Evolutionary conservation across 2,888 invertebrate genomes (phyloP), one percentile per base, ranked within the genome.

Genomic region (Dorcus parallelipipedus): DNA sequence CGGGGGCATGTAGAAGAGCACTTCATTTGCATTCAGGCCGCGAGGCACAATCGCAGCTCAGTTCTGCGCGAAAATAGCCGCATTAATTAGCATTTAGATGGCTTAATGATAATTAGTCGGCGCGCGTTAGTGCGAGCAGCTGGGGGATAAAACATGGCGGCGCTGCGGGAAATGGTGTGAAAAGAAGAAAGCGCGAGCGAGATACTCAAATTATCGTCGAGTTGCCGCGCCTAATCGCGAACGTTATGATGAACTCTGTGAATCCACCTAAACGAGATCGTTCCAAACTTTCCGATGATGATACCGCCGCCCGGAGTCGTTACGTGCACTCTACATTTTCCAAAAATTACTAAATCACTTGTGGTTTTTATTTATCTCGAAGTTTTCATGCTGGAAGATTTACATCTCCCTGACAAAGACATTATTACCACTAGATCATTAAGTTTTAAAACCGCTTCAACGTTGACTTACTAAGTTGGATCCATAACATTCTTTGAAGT

Each of bases 41-140:
- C 71, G 70, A 74, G 76, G 74, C 71, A 69, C 72, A 71, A 76
- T 75, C 75, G 73, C 72, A 68, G 73, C 73, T 70, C 71, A 71
- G 75, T 73, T 73, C 74, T 71, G 70, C 73, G 74, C 76, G 78
- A 79, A 77, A 78, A 79, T 78, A 75, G 77, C 76, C 71, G 76
- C 79, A 80, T 80, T 80, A 81, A 80, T 80, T 80, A 80, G 80
- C 80, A 78, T 80, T 80, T 80, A 80, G 80, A 80, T 80, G 78
- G 79, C 75, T 76, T 78, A 79, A 80, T 78, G 80, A 80, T 80
- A 80, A 80, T 80, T 80, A 80, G 78, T 73, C 74, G 72, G 71
- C 71, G 70, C 71, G 68, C 49, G 56, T 67, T 69, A 65, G 71
- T 65, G 69, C 66, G 68, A 74, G 73, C 76, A 76, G 78, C 75